These are phyloP conservation scores for Halcyon badia DNA, from an alignment of 2,797 vertebrate species.

Conservation along the genomic window DNA sequence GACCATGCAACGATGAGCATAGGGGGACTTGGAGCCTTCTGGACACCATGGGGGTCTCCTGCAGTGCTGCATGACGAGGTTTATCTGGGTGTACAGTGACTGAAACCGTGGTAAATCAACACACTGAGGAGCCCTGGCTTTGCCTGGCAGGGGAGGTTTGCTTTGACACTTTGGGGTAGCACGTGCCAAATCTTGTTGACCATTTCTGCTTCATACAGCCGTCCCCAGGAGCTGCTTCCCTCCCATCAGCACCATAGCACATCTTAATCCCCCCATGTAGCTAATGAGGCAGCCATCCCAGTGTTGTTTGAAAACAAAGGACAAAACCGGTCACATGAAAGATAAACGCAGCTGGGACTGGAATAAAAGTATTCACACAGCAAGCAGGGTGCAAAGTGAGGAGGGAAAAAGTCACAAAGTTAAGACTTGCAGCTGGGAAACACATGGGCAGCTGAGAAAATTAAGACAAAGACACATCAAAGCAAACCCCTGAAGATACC, in stretches of 20 bases:
- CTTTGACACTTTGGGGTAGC: background rate
- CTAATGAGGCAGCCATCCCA: background rate
- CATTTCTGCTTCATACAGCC: background rate
- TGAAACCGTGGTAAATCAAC: background rate
- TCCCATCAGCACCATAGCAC: background rate
- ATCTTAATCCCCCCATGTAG: rapidly evolving
- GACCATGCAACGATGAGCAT: rapidly evolving
- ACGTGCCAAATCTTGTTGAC: rapidly evolving
- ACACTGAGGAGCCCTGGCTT: background rate
- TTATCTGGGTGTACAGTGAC: background rate
- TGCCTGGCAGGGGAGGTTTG: background rate
- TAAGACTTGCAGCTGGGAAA: slow-evolving; percentile 16
- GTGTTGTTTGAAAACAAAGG: background rate
- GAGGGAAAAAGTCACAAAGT: background rate
- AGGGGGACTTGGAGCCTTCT: background rate
- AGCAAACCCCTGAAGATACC: background rate
- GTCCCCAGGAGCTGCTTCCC: background rate
- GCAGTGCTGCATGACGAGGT: background rate
- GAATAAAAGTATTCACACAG: background rate
- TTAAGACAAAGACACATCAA: background rate
- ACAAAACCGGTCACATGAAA: background rate
- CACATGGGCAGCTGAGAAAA: background rate
- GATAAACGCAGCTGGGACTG: background rate
- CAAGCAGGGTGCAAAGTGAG: background rate
- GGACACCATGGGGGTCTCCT: background rate